Evolutionary conservation across 2,888 invertebrate species (phyloP).

Genomic region (Chaetogeoica ovagalla): DNA sequence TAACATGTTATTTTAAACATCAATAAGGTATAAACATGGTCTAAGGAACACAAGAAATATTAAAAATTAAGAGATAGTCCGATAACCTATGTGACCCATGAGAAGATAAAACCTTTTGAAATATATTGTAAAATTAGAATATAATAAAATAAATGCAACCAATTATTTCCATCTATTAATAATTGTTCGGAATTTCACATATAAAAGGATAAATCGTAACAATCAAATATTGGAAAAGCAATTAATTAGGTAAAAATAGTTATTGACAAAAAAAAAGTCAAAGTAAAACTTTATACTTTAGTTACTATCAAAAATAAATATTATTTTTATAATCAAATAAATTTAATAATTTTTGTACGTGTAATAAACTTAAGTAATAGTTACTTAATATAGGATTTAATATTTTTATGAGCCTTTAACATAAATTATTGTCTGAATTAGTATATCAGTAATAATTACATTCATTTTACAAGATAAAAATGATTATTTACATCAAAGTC

Average conservation of each 20-base stretch:
- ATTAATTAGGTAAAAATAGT: neutral
- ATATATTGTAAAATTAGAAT: neutral
- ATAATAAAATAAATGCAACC: neutral
- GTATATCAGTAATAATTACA: no score
- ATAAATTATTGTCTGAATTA: no score
- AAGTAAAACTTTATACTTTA: neutral
- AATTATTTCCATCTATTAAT: constrained; percentile 14
- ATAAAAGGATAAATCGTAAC: constrained; percentile 5
- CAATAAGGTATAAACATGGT: constrained; percentile 12
- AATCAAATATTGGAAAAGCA: neutral
- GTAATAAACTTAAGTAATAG: no score
- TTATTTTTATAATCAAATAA: neutral
- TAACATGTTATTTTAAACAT: neutral
- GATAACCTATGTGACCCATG: constrained; percentile 33
- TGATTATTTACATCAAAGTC: no score
- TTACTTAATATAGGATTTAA: no score
- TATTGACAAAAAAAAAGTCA: neutral
- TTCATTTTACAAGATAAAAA: no score
- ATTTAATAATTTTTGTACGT: neutral
- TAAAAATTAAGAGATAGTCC: neutral
- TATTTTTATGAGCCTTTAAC: no score
- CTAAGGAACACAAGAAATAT: constrained; percentile 13
- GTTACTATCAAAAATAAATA: neutral
- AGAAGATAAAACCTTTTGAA: constrained; percentile 31
- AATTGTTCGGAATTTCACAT: constrained; percentile 7